Base-by-base conservation (phyloP, 2,113 vertebrate species). In the Pleuronectes platessa region DNA sequence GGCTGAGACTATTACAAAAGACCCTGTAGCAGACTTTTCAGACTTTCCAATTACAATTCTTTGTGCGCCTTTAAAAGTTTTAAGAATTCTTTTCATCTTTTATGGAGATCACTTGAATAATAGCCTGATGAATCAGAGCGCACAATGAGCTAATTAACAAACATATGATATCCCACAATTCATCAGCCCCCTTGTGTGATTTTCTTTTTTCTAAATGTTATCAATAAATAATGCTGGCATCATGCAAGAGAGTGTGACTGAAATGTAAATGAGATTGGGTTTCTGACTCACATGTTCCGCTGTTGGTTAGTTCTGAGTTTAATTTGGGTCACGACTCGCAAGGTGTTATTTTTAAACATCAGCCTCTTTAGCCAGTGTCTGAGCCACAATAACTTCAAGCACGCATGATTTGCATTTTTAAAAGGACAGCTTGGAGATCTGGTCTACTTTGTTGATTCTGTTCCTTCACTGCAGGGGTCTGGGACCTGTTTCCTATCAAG, bases 271-370 rank as follows among this genome's bases (percentile, higher is more conserved):
- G 59, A 80, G 86, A 90, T 92, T 56, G 8, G 61, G 58, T 70
- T 82, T 90, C 80, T n/a, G 60, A 64, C 64, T 88, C 81, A 61
- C 68, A 70, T 76, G 76, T 73, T 79, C 77, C 67, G 31, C 71
- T 45, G 68, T 77, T 58, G 81, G 69, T 90, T 94, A 88, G 92
- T 93, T 93, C 83, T 84, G 79, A 85, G 85, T 61, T 78, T 91
- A 89, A 94, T 93, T 89, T 94, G 83, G 93, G 94, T 94, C 94
- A 94, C 80, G 81, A 87, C 87, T 86, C 74, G 35, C 83, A 83
- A 93, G 82, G 92, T 92, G 90, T 91, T 93, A 90, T 92, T 93
- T 93, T 91, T 89, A 92, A 90, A 84, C 85, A 83, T 68, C 85
- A 80, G 82, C 89, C 86, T 82, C 79, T 92, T 94, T 83, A 88